Conservation (phyloP, 2,113 vertebrate species). For the Philantomba maxwellii region DNA sequence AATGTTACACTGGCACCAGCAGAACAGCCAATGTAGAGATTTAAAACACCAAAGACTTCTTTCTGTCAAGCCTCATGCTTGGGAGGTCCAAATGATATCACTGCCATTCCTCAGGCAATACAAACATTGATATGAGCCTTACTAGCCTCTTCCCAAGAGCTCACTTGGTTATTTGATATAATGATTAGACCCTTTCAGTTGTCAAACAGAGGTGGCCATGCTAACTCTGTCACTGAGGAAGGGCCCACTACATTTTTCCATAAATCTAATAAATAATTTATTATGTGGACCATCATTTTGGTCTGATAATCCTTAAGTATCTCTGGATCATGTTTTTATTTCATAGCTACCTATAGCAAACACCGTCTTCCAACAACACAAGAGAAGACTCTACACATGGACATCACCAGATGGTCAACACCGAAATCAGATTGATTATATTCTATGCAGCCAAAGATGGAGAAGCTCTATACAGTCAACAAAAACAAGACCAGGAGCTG, state of each 20-base stretch:
- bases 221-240: background rate
- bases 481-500: too few relatives aligned
- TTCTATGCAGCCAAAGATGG: too few relatives aligned
- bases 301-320: background rate
- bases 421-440: too few relatives aligned
- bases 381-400: too few relatives aligned
- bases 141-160: background rate
- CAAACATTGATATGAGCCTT: background rate
- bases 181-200: background rate
- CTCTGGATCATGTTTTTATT: background rate
- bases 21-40: background rate
- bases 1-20: background rate
- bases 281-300: background rate
- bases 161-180: background rate
- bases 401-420: too few relatives aligned
- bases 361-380: too few relatives aligned
- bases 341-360: background rate
- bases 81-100: background rate
- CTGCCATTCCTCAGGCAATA: background rate
- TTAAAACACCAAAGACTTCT: background rate
- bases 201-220: background rate
- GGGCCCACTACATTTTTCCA: background rate
- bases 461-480: too few relatives aligned
- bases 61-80: background rate
- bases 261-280: background rate